Conservation (phyloP, 2,797 vertebrate genomes). For the Hafferia zeledoni region DNA sequence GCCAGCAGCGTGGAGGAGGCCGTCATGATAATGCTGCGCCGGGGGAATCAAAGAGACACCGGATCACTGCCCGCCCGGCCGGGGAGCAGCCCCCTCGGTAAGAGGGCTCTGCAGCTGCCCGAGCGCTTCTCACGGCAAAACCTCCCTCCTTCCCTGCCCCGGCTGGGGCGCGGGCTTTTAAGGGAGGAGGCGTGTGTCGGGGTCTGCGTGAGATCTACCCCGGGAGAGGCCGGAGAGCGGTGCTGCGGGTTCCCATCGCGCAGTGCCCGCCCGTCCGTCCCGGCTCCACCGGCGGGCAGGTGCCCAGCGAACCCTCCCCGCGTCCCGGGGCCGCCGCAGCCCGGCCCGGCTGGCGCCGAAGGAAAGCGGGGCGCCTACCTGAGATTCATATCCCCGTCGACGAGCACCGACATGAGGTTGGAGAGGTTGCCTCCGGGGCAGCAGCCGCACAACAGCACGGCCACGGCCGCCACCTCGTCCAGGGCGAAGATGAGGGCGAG, state of each 20-base stretch:
- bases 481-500: conserved; percentile 90
- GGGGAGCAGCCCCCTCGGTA: neutral
- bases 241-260: neutral
- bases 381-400: conserved; percentile 97
- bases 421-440: conserved; percentile 96
- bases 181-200: neutral
- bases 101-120: neutral
- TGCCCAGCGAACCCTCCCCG: neutral
- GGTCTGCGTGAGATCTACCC: neutral
- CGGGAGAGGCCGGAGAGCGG: neutral
- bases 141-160: too few species aligned
- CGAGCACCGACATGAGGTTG: conserved; percentile 94
- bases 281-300: neutral
- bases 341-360: neutral
- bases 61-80: neutral
- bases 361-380: conserved; percentile 78
- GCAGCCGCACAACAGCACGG: conserved; percentile 95
- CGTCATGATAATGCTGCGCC: conserved; percentile 93
- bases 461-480: conserved; percentile 92
- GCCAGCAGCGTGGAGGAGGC: conserved; percentile 93
- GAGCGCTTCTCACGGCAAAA: neutral
- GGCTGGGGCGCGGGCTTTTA: neutral
- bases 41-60: neutral
- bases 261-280: neutral
- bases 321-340: neutral